A percentile compares a stretch with the other conserved stretches of the same genome.
phyloP scores from a whole-genome alignment of 2,888 invertebrate genomes.

The Poecilobothrus nobilitatus region DNA sequence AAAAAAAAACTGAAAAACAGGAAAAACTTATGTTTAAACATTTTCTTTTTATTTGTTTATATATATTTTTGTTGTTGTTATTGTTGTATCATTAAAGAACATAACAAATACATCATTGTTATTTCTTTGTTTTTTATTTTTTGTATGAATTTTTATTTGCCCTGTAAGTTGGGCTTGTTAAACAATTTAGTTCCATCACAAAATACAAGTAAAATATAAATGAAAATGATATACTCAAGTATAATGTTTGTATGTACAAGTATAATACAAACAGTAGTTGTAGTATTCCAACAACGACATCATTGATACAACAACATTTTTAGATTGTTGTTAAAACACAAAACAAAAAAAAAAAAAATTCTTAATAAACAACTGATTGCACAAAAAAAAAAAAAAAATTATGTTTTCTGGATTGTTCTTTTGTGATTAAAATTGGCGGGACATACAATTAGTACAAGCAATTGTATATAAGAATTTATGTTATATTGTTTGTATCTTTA shows the following conservation, averaged over 20 bases:
- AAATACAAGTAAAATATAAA: background rate
- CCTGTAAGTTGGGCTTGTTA: background rate
- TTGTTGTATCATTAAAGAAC: no score
- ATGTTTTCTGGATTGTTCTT: background rate
- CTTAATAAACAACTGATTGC: background rate
- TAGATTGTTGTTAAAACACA: background rate
- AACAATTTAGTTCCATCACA: background rate
- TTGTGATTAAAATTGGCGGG: no score
- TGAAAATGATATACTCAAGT: no score
- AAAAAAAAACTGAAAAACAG: background rate
- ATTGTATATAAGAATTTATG: no score
- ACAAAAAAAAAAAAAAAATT: background rate
- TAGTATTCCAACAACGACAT: background rate
- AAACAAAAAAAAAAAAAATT: no score
- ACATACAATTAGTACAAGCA: no score
- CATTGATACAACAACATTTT: conserved; percentile 1
- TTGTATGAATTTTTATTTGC: background rate
- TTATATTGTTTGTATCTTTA: no score
- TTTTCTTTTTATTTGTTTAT: background rate
- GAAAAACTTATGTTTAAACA: background rate
- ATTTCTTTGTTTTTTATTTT: background rate
- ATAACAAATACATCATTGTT: background rate
- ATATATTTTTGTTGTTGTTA: no score
- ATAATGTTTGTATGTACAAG: no score
- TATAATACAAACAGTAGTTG: background rate